These are phyloP conservation scores for Aquatica leii DNA, from an alignment of 2,888 invertebrate genomes.

Conservation along the genomic window DNA sequence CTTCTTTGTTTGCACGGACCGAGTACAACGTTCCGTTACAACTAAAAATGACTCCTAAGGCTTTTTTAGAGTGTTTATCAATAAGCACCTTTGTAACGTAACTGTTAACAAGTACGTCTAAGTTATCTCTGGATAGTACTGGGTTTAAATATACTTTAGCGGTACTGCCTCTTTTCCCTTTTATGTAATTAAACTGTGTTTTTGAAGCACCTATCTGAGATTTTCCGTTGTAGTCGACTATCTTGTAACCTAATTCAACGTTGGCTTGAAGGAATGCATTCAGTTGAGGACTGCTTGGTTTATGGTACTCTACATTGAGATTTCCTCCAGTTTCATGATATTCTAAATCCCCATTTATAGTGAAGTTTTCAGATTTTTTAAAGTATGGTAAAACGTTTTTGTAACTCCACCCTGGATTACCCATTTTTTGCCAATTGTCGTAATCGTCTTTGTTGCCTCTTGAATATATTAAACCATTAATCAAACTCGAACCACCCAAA, in stretches of 20 bases:
- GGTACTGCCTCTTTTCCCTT: constrained; percentile 67
- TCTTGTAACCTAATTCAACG: constrained; percentile 70
- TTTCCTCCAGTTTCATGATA: constrained; percentile 74
- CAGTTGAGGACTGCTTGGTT: constrained; percentile 65
- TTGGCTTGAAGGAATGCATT: constrained; percentile 72
- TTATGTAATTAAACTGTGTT: constrained; percentile 67
- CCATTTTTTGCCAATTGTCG: constrained; percentile 39
- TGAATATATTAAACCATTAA: constrained; percentile 39
- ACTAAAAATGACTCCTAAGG: constrained; percentile 66
- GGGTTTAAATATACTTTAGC: constrained; percentile 69
- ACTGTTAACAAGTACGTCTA: constrained; percentile 66
- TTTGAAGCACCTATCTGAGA: constrained; percentile 69
- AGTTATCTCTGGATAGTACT: constrained; percentile 62
- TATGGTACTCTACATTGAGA: constrained; percentile 70
- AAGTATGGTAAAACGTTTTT: constrained; percentile 52
- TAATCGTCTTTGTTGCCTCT: constrained; percentile 39
- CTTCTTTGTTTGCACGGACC: constrained; percentile 69
- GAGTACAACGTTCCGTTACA: constrained; percentile 59
- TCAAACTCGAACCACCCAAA: constrained; percentile 38
- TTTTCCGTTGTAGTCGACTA: constrained; percentile 71
- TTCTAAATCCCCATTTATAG: constrained; percentile 64
- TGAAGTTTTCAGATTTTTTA: constrained; percentile 47
- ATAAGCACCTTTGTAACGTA: constrained; percentile 66
- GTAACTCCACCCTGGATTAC: constrained; percentile 60
- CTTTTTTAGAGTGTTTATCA: constrained; percentile 60